Base-by-base conservation (phyloP, 2,888 invertebrate species). In the Conchocele bisecta region DNA sequence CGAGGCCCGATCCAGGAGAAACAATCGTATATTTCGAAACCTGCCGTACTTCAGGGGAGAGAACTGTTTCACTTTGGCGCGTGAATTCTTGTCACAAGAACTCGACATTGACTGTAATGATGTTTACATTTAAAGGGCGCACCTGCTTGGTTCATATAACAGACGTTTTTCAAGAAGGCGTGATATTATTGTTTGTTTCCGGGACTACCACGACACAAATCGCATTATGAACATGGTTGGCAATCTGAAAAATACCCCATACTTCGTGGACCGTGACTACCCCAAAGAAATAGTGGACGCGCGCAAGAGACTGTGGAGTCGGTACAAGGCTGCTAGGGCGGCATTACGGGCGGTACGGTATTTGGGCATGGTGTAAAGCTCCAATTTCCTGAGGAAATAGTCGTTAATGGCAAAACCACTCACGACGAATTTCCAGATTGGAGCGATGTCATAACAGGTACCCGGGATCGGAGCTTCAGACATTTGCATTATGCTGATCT, bases 211-310 rank as follows among this genome's bases (percentile, higher is more conserved):
- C 31, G 58, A 58, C 24, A 42, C 35, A 20, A 46, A 58, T 15
- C 6, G 9, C 20, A 58, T 58, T 2, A 58, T 58, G 58, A 58
- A 46, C 24, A 44, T 22, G 20, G 58, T 42, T 11, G 9, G 22
- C 11, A 58, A 46, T 44, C 44, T 58, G 15, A 58, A 20, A 29
- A 29, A 29, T 20, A 44, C 58, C 9, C 20, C 22, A 29, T 58
- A 46, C 22, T 58, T 46, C 11, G 17, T 58, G 6, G 44, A 58
- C 26, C 33, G 44, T 29, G 58, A 58, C 22, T 58, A 31, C 22
- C 58, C 58, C 5, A 42, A 29, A n/a, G 44, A 58, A 46, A 58
- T 58, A 7, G 20, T 31, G 22, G 58, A 58, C 3, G 58, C 58
- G 6, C 15, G 46, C 2, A n/a, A 22, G 15, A 29, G 17, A 29